Percentiles rank a stretch among this genome's conserved stretches.
phyloP scores from a whole-genome alignment of 2,797 vertebrate species.

The Chelmon rostratus region DNA sequence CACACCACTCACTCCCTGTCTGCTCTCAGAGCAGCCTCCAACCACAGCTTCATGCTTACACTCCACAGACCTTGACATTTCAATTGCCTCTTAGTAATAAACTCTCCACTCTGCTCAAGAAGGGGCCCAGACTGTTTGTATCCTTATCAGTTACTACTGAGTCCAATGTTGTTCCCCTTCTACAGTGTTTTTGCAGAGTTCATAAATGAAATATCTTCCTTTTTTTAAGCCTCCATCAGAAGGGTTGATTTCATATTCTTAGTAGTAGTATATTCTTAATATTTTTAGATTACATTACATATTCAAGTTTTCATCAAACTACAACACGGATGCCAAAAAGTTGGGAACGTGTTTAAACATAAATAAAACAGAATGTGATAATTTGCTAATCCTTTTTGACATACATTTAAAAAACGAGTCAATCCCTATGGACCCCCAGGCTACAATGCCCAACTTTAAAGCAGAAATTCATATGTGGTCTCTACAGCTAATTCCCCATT shows the following conservation, averaged over 20 bases:
- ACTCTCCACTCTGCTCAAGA: constrained; percentile 42
- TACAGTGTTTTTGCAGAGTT: not conserved
- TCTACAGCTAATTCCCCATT: too few species aligned
- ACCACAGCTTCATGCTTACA: constrained; percentile 52
- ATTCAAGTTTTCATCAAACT: too few species aligned
- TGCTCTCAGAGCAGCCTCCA: constrained; percentile 40
- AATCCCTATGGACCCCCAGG: too few species aligned
- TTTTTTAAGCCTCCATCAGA: not conserved
- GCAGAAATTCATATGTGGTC: too few species aligned
- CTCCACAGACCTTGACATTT: constrained; percentile 68
- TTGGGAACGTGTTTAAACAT: too few species aligned
- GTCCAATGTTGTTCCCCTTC: not conserved
- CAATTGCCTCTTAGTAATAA: constrained; percentile 53
- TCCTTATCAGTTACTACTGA: constrained; percentile 20
- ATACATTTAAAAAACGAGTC: too few species aligned
- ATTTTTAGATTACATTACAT: too few species aligned
- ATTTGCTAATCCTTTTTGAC: too few species aligned
- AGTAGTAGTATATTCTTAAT: too few species aligned
- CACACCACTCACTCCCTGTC: constrained; percentile 62
- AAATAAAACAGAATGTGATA: too few species aligned
- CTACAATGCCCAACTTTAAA: too few species aligned
- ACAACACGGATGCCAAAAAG: too few species aligned
- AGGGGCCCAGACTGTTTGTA: constrained; percentile 18
- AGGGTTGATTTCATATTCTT: not conserved
- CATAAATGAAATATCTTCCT: not conserved